Evolutionary conservation across 2,888 invertebrate genomes (phyloP).

Genomic region (Platycheirus albimanus): DNA sequence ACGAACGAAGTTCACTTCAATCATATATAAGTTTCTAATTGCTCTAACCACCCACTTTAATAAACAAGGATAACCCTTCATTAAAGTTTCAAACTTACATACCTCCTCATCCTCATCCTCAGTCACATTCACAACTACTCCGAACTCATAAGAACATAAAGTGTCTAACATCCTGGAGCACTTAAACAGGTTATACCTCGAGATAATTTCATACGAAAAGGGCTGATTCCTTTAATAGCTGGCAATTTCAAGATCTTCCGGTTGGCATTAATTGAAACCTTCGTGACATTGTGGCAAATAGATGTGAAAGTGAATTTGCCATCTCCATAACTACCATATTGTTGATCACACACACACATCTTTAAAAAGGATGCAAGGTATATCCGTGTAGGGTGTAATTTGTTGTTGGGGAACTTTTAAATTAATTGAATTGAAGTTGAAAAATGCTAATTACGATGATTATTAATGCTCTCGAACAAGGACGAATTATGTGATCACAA

Average conservation of each 20-base stretch:
- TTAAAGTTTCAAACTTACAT: constrained; percentile 61
- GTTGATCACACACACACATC: too few species aligned
- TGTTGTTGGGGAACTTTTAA: too few species aligned
- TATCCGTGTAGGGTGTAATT: too few species aligned
- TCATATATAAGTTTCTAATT: constrained; percentile 54
- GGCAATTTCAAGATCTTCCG: constrained; percentile 58
- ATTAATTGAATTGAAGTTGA: too few species aligned
- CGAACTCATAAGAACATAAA: background rate
- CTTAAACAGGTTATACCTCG: constrained; percentile 41
- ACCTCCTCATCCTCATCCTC: too few species aligned
- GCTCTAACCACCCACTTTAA: constrained; percentile 45
- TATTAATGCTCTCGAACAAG: too few species aligned
- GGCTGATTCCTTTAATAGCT: constrained; percentile 54
- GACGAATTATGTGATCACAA: too few species aligned
- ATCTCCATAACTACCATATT: constrained; percentile 50
- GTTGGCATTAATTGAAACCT: constrained; percentile 62
- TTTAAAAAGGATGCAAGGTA: too few species aligned
- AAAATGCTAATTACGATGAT: too few species aligned
- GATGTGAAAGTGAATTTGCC: constrained; percentile 56
- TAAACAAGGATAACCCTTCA: constrained; percentile 58
- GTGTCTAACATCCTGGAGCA: constrained; percentile 12
- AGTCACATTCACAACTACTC: background rate
- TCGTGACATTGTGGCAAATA: constrained; percentile 54
- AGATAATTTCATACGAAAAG: constrained; percentile 48
- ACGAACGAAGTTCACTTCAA: too few species aligned